Percentiles rank a stretch among this genome's conserved stretches.
These are phyloP conservation scores for Gulo gulo DNA, from an alignment of 2,113 vertebrate genomes.

Conservation along the genomic window DNA sequence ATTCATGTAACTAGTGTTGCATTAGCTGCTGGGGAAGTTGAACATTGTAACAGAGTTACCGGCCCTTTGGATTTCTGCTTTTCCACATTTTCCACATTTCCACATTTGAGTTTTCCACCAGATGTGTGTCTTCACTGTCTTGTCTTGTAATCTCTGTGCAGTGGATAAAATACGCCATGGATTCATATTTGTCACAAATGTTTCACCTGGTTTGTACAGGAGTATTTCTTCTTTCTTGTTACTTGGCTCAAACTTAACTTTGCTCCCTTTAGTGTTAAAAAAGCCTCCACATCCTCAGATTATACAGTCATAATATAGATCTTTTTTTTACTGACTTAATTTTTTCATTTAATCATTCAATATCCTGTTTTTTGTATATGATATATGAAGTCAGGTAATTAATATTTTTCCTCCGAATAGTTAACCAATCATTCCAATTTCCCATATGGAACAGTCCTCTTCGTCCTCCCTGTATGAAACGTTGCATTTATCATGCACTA, in stretches of 20 bases:
- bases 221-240: neutral
- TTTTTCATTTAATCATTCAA: neutral
- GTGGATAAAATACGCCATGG: rapidly evolving
- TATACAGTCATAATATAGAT: neutral
- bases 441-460: neutral
- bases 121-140: neutral
- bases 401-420: neutral
- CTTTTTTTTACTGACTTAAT: neutral
- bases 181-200: neutral
- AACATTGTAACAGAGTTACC: rapidly evolving
- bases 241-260: neutral
- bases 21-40: neutral
- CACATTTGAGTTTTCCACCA: neutral
- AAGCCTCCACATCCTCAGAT: neutral
- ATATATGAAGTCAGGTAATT: neutral
- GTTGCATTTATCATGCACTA: too few species aligned
- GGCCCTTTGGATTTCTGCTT: neutral
- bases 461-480: neutral
- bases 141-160: neutral
- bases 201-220: neutral
- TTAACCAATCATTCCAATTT: neutral
- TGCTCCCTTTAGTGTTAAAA: neutral
- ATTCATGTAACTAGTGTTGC: too few species aligned
- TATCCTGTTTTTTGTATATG: neutral
- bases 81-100: neutral